phyloP scores from a whole-genome alignment of 2,888 invertebrate genomes.

The Sericinus montela region DNA sequence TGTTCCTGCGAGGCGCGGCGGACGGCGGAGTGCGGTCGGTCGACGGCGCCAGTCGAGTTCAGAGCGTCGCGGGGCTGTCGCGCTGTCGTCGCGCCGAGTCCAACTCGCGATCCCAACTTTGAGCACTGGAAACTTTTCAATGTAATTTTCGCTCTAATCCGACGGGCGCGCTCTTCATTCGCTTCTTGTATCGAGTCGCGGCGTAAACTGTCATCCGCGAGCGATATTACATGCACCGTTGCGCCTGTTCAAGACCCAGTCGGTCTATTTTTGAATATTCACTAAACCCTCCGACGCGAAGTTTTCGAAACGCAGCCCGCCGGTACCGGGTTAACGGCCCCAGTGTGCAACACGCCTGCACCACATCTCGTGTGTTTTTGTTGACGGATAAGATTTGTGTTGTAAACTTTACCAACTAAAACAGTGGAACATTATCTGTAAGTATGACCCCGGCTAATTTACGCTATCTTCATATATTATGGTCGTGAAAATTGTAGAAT shows the following conservation, averaged over 20 bases:
- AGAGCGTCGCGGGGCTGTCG: slow-evolving; percentile 66
- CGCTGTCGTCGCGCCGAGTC: slow-evolving; percentile 56
- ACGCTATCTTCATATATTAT: slow-evolving; percentile 39
- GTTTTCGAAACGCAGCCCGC: slow-evolving; percentile 75
- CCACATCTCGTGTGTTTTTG: slow-evolving; percentile 71
- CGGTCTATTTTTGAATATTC: slow-evolving; percentile 78
- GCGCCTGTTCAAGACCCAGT: slow-evolving; percentile 57
- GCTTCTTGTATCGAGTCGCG: slow-evolving; percentile 43
- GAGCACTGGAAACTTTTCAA: slow-evolving; percentile 76
- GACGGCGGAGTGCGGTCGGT: slow-evolving; percentile 35
- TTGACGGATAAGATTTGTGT: slow-evolving; percentile 71
- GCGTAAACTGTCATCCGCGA: slow-evolving; percentile 41
- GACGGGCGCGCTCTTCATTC: slow-evolving; percentile 43
- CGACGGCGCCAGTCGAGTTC: slow-evolving; percentile 73
- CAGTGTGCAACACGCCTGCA: slow-evolving; percentile 70
- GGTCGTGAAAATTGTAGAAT: slow-evolving; percentile 34
- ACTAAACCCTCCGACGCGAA: slow-evolving; percentile 71
- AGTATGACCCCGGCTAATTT: slow-evolving; percentile 75
- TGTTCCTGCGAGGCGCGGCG: slow-evolving; percentile 60
- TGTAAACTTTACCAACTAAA: slow-evolving; percentile 61
- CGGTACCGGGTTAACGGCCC: slow-evolving; percentile 74
- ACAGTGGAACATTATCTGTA: slow-evolving; percentile 70
- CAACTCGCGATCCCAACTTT: slow-evolving; percentile 70
- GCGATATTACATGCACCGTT: slow-evolving; percentile 43
- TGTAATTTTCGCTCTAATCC: slow-evolving; percentile 51